A percentile compares a stretch with the other conserved stretches of the same genome.
Evolutionary conservation across 1,140 invertebrate genomes (phyloP).

Genomic region (Drosophila insularis): DNA sequence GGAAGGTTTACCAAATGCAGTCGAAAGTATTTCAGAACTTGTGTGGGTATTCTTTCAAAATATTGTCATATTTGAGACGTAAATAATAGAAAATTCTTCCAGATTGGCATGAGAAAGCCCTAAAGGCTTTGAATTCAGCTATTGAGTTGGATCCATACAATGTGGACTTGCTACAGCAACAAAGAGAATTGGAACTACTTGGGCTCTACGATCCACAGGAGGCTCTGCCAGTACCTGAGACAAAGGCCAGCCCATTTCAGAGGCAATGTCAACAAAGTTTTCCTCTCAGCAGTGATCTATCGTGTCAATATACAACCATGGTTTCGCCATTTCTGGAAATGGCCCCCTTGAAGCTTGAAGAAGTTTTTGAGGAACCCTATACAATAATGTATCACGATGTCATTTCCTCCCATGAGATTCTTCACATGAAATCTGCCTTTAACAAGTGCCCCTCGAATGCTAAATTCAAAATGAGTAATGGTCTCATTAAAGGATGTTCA

Average conservation of each 20-base stretch:
- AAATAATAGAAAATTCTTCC: background rate
- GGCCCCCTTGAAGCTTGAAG: slow-evolving; percentile 94
- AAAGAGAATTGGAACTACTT: background rate
- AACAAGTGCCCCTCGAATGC: background rate
- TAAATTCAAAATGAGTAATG: background rate
- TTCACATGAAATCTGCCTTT: slow-evolving; percentile 87
- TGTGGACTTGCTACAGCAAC: slow-evolving; percentile 21
- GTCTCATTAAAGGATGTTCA: slow-evolving; percentile 33
- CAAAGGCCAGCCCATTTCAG: background rate
- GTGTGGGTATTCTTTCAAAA: slow-evolving; percentile 8
- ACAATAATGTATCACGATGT: slow-evolving; percentile 94
- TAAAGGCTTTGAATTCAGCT: slow-evolving; percentile 11
- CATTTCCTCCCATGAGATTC: slow-evolving; percentile 93
- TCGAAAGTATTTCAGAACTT: slow-evolving; percentile 31
- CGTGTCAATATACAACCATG: slow-evolving; percentile 89
- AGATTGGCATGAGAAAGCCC: slow-evolving; percentile 20
- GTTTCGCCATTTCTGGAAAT: slow-evolving; percentile 89
- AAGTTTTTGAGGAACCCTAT: slow-evolving; percentile 90
- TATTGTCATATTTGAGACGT: too few species aligned
- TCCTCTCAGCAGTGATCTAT: slow-evolving; percentile 81
- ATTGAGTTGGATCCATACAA: slow-evolving; percentile 6
- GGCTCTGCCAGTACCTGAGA: background rate
- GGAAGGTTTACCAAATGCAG: slow-evolving; percentile 40
- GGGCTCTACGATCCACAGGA: background rate
- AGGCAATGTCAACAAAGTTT: slow-evolving; percentile 17